These are phyloP conservation scores for Limanda limanda DNA, from an alignment of 2,113 vertebrate species.

Conservation along the genomic window DNA sequence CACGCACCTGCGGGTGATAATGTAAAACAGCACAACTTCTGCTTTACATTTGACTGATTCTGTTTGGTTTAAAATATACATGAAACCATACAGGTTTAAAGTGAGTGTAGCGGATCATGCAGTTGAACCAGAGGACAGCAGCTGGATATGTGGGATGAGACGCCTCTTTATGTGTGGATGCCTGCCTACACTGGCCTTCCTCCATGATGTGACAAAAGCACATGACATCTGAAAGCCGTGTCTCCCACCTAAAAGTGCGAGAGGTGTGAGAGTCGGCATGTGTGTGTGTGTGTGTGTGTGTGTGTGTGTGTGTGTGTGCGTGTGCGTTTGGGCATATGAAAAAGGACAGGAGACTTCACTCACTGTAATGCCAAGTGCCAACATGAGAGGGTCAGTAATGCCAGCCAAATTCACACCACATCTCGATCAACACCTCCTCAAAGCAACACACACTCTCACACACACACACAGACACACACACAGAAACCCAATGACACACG, in stretches of 20 bases:
- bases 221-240: conserved; percentile 27
- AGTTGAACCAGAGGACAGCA: background rate
- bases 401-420: conserved; percentile 48
- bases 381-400: conserved; percentile 43
- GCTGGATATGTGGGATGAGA: conserved; percentile 25
- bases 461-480: conserved; percentile 1
- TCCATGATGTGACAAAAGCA: conserved; percentile 36
- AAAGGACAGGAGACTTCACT: conserved; percentile 17
- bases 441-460: background rate
- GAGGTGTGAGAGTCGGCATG: conserved; percentile 1
- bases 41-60: background rate
- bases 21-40: background rate
- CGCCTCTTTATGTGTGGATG: background rate
- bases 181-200: conserved; percentile 5
- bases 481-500: background rate
- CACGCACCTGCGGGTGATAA: background rate
- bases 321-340: conserved; percentile 5
- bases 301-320: conserved; percentile 6
- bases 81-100: background rate
- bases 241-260: conserved; percentile 36
- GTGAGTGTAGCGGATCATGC: background rate
- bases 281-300: conserved; percentile 11
- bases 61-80: background rate
- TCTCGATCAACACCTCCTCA: conserved; percentile 54
- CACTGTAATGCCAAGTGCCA: conserved; percentile 38